Evolutionary conservation across 2,797 vertebrate genomes (phyloP).

Genomic region (Enteromius unitaeniatus): DNA sequence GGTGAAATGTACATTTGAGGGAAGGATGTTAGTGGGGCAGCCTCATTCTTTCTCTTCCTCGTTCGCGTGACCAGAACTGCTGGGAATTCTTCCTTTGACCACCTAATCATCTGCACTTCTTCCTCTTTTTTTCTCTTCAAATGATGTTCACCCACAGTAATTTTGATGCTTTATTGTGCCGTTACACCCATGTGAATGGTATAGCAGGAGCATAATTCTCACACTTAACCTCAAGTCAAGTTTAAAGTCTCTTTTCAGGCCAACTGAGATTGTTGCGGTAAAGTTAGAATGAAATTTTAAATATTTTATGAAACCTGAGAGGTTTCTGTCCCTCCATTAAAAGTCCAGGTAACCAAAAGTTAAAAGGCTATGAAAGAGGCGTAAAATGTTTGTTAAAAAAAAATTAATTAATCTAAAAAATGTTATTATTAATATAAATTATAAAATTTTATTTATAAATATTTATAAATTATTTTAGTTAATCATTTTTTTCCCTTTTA

Average conservation of each 20-base stretch:
- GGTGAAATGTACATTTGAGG: slow-evolving; percentile 44
- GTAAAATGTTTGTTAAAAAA: neutral
- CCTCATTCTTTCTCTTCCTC: slow-evolving; percentile 14
- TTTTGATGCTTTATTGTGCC: slow-evolving; percentile 43
- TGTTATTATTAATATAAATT: no score
- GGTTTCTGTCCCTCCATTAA: neutral
- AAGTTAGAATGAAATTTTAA: neutral
- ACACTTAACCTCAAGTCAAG: slow-evolving; percentile 13
- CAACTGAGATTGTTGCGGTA: slow-evolving; percentile 1
- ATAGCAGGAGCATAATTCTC: slow-evolving; percentile 11
- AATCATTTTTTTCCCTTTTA: neutral
- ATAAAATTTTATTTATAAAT: no score
- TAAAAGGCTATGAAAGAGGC: neutral
- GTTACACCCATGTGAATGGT: slow-evolving; percentile 56
- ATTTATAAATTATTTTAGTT: no score
- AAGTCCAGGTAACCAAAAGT: neutral
- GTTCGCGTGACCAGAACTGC: slow-evolving; percentile 56
- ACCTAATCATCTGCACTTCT: slow-evolving; percentile 52
- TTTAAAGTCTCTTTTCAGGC: slow-evolving; percentile 7
- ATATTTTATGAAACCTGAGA: neutral
- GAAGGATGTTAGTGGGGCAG: slow-evolving; percentile 31
- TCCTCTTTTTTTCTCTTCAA: slow-evolving; percentile 44
- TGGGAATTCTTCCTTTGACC: slow-evolving; percentile 61
- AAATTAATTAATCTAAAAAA: no score
- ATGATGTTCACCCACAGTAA: slow-evolving; percentile 43